phyloP scores from a whole-genome alignment of 2,797 vertebrate genomes.

The Myotis planiceps region DNA sequence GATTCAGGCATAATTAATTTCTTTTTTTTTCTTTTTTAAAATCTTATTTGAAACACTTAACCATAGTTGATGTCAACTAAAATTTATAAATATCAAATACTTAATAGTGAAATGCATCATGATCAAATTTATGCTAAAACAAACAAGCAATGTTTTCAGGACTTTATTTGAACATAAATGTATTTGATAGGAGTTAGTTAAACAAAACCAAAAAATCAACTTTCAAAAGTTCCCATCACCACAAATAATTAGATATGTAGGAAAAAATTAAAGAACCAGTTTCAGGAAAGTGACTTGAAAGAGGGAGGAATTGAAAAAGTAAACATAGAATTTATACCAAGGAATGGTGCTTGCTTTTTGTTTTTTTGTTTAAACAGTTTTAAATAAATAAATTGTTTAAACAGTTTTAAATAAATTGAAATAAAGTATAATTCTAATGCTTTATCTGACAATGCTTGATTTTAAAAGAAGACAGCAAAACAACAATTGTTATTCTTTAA shows the following conservation, averaged over 20 bases:
- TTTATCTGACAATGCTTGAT: background rate
- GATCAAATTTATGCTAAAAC: background rate
- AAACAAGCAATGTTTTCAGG: background rate
- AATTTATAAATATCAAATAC: constrained; percentile 1
- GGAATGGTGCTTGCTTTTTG: background rate
- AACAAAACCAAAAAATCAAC: background rate
- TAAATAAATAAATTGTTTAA: background rate
- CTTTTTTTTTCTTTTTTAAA: background rate
- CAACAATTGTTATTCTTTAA: background rate
- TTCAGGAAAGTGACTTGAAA: background rate
- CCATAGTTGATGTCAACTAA: background rate
- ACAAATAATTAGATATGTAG: background rate
- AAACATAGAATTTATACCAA: background rate
- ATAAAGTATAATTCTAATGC: background rate
- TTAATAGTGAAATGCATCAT: background rate
- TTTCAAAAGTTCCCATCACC: background rate
- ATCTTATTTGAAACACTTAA: background rate
- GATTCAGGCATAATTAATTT: background rate
- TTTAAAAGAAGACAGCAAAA: background rate
- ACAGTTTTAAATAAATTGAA: background rate
- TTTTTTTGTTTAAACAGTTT: background rate
- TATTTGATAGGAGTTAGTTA: background rate
- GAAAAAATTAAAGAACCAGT: background rate
- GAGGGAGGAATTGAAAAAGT: background rate
- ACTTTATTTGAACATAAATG: background rate